phyloP scores from a whole-genome alignment of 1,140 invertebrate species.

The Hestina assimilis region DNA sequence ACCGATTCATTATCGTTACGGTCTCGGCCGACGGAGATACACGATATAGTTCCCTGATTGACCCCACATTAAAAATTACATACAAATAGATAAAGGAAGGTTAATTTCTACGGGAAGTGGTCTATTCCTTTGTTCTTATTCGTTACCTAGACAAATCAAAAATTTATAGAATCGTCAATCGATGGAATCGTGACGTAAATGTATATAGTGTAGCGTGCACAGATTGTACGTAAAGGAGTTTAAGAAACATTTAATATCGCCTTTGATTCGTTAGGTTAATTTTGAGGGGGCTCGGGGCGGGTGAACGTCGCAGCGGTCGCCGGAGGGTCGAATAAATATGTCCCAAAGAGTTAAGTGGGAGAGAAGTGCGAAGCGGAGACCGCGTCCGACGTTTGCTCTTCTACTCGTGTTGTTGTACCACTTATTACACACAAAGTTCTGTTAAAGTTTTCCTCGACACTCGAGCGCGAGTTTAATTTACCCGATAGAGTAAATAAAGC shows the following conservation, averaged over 20 bases:
- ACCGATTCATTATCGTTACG: constrained; percentile 75
- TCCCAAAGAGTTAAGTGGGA: constrained; percentile 77
- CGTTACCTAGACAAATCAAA: constrained; percentile 56
- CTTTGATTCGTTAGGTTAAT: constrained; percentile 74
- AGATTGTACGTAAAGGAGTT: constrained; percentile 23
- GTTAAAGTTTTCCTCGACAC: constrained; percentile 75
- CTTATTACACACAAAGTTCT: constrained; percentile 79
- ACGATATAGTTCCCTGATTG: constrained; percentile 75
- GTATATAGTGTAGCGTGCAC: constrained; percentile 34
- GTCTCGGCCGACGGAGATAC: constrained; percentile 66
- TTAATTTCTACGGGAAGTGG: constrained; percentile 56
- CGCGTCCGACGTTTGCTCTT: constrained; percentile 78
- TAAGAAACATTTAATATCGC: constrained; percentile 51
- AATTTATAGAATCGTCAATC: constrained; percentile 58
- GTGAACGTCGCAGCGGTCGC: constrained; percentile 57
- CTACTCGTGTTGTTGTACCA: constrained; percentile 77
- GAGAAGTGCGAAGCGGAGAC: constrained; percentile 71
- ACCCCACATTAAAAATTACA: constrained; percentile 79
- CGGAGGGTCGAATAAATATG: constrained; percentile 78
- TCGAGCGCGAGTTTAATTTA: constrained; percentile 79
- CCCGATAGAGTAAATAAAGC: constrained; percentile 80
- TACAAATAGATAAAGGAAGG: constrained; percentile 68
- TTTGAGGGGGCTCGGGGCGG: constrained; percentile 50
- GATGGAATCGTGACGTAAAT: constrained; percentile 42
- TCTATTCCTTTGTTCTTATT: constrained; percentile 67